phyloP scores from a whole-genome alignment of 2,888 invertebrate genomes.

The Nowickia ferox region DNA sequence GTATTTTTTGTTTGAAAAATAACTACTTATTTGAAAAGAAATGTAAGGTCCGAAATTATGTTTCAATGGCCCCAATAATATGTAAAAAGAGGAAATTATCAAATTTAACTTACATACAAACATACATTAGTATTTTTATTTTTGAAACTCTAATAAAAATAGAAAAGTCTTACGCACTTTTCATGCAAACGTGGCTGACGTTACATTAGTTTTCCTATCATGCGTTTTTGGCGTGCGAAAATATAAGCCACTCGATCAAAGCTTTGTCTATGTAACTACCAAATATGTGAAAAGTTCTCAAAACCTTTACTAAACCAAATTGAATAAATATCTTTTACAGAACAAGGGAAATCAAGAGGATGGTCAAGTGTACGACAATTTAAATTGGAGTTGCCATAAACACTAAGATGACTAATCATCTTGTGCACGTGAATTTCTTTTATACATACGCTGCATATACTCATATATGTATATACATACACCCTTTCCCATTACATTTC shows the following conservation, averaged over 20 bases:
- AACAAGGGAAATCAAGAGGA: background rate
- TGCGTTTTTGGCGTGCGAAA: slow-evolving; percentile 54
- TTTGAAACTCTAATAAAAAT: too few species aligned
- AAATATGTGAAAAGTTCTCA: background rate
- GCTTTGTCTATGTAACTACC: background rate
- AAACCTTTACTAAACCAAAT: background rate
- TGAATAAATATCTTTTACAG: slow-evolving; percentile 36
- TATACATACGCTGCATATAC: too few species aligned
- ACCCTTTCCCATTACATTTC: background rate
- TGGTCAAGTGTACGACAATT: slow-evolving; percentile 42
- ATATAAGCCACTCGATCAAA: background rate
- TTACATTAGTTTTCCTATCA: slow-evolving; percentile 57
- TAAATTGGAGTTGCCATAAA: slow-evolving; percentile 50
- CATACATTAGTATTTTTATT: too few species aligned
- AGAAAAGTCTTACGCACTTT: too few species aligned
- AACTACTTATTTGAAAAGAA: too few species aligned
- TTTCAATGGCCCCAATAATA: too few species aligned
- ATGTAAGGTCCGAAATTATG: too few species aligned
- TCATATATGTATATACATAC: background rate
- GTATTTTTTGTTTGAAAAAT: too few species aligned
- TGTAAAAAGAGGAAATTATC: too few species aligned
- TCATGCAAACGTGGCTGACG: too few species aligned
- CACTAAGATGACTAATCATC: background rate
- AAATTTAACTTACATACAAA: too few species aligned
- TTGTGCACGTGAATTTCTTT: too few species aligned